phyloP scores from a whole-genome alignment of 2,113 vertebrate genomes.

The Isichthys henryi region DNA sequence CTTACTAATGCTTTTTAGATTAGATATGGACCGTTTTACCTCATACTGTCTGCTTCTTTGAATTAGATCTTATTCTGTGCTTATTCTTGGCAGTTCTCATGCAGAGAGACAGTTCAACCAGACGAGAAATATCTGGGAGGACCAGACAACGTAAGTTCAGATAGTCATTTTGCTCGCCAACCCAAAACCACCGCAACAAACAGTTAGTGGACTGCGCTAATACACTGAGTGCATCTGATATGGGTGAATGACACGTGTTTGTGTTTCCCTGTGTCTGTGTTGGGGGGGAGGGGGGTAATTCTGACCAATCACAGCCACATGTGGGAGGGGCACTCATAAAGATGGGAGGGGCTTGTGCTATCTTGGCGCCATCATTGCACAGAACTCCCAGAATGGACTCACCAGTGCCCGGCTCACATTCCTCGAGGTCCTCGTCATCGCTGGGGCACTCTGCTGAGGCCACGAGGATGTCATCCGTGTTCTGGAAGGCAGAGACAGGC shows the following conservation, averaged over 20 bases:
- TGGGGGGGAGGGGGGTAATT: not conserved
- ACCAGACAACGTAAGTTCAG: not conserved
- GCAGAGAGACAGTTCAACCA: not conserved
- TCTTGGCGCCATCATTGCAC: not conserved
- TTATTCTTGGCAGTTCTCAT: constrained; percentile 1
- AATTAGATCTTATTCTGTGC: not conserved
- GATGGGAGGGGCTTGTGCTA: not conserved
- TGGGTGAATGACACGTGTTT: not conserved
- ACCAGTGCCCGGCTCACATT: constrained; percentile 93
- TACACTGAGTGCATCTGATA: not conserved
- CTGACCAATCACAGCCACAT: constrained; percentile 21
- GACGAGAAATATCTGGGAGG: not conserved
- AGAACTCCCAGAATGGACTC: constrained; percentile 48
- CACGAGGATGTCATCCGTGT: constrained; percentile 87
- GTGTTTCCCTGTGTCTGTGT: not conserved
- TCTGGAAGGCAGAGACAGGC: constrained; percentile 56
- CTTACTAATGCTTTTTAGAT: not conserved
- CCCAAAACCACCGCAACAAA: not conserved
- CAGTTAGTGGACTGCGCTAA: not conserved
- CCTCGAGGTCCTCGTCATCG: constrained; percentile 91
- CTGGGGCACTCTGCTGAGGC: constrained; percentile 90
- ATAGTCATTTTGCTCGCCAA: not conserved
- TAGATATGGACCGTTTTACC: not conserved
- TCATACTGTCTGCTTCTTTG: not conserved
- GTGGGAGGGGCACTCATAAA: not conserved